Conservation (phyloP, 2,797 vertebrate species). For the Lagorchestes hirsutus region DNA sequence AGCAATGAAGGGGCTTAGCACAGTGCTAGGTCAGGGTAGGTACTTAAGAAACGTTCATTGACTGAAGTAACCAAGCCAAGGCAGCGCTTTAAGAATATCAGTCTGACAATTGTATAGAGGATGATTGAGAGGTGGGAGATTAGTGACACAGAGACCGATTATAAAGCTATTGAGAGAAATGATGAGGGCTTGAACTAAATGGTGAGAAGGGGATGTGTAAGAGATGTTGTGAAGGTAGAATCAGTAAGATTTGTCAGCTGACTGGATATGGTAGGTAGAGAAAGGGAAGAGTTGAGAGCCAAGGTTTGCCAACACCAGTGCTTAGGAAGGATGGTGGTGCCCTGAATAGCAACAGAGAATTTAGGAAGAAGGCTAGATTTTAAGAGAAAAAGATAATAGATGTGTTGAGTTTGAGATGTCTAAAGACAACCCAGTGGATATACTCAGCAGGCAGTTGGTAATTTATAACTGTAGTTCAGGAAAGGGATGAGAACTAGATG, state of each 20-base stretch:
- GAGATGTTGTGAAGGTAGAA: neutral
- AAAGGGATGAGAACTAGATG: neutral
- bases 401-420: neutral
- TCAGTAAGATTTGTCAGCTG: neutral
- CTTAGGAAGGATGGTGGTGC: neutral
- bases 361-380: neutral
- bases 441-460: neutral
- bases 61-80: neutral
- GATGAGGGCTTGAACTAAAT: neutral
- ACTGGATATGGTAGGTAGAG: neutral
- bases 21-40: neutral
- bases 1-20: neutral
- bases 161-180: neutral
- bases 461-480: neutral
- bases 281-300: neutral
- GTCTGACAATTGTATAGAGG: neutral
- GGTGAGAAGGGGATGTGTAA: neutral
- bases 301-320: neutral
- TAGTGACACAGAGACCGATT: neutral
- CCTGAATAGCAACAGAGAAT: neutral
- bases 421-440: neutral
- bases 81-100: neutral
- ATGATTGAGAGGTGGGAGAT: neutral
- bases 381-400: neutral
- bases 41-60: neutral